Conservation (phyloP, 2,888 invertebrate species). For the Andrena hattorfiana region DNA sequence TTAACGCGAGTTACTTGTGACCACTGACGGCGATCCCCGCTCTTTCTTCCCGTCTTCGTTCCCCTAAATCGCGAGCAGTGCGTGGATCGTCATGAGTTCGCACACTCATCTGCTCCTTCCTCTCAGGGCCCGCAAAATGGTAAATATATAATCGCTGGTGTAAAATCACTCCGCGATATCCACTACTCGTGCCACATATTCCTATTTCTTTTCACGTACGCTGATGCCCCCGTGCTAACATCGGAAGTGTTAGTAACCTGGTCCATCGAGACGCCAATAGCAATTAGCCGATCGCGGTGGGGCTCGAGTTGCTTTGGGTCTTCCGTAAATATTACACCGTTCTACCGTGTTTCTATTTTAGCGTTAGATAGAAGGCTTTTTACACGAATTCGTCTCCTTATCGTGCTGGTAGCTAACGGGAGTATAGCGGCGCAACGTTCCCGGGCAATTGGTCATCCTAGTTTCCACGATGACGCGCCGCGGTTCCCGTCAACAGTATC, state of each 20-base stretch:
- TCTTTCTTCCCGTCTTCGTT: background rate
- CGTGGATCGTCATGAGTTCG: constrained; percentile 39
- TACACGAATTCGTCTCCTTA: background rate
- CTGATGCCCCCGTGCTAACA: background rate
- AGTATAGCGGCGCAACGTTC: constrained; percentile 7
- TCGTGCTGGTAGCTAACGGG: background rate
- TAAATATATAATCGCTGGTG: constrained; percentile 47
- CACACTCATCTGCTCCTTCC: constrained; percentile 24
- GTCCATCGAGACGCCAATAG: background rate
- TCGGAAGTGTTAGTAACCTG: background rate
- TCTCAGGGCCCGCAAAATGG: constrained; percentile 43
- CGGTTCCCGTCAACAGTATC: constrained; percentile 2
- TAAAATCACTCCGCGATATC: background rate
- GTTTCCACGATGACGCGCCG: constrained; percentile 10
- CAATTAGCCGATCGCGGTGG: background rate
- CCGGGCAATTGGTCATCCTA: constrained; percentile 26
- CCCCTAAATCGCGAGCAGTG: constrained; percentile 14
- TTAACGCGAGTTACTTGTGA: constrained; percentile 5
- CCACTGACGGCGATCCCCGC: background rate
- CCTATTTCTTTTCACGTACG: background rate
- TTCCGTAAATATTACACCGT: background rate
- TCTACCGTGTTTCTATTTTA: background rate
- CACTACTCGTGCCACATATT: background rate
- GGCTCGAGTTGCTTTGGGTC: background rate
- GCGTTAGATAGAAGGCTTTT: background rate